Evolutionary conservation across 2,113 vertebrate species (phyloP).

Genomic region (Microcebus lehilahytsara): DNA sequence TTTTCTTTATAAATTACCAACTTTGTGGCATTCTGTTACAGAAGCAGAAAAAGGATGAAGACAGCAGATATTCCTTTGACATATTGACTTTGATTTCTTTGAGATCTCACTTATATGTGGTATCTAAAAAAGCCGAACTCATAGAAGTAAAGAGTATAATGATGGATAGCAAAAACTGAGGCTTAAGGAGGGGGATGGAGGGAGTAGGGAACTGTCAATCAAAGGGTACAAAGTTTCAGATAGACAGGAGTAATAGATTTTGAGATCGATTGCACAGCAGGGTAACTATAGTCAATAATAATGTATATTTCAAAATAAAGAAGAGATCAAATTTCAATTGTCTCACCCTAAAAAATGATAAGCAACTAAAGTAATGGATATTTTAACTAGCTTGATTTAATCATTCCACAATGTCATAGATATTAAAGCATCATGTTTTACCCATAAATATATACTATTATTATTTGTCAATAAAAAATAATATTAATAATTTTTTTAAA

Average conservation of each 20-base stretch:
- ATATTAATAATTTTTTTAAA: neutral
- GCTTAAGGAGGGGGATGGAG: fast-evolving
- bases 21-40: neutral
- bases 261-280: neutral
- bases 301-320: neutral
- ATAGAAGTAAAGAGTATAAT: neutral
- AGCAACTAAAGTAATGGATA: neutral
- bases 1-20: neutral
- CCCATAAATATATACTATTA: neutral
- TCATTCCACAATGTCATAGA: neutral
- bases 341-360: neutral
- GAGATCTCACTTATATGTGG: neutral
- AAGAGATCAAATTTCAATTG: neutral
- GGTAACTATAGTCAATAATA: neutral
- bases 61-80: neutral
- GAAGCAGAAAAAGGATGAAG: neutral
- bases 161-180: neutral
- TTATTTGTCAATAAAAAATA: neutral
- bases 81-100: neutral
- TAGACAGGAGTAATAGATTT: neutral
- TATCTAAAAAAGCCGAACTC: neutral
- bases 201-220: neutral
- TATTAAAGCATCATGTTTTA: neutral
- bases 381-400: neutral
- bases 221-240: neutral